Base-by-base conservation (phyloP, 2,113 vertebrate species). In the Trichomycterus rosablanca region DNA sequence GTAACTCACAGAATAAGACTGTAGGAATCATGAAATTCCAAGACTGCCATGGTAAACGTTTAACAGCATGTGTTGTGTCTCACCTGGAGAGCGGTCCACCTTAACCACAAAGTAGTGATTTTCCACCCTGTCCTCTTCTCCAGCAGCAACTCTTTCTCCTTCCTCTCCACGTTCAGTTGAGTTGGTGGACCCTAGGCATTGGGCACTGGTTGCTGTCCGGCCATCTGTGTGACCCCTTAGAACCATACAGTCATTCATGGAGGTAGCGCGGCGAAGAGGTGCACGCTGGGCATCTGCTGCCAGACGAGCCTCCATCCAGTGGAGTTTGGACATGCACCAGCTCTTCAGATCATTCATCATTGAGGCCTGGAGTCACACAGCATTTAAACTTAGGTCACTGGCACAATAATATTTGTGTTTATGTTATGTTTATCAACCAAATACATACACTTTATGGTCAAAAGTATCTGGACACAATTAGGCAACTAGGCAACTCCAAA, bases 261-360 rank as follows among this genome's bases (percentile, higher is more conserved):
- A 91, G n/a, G 89, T 77, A 22, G 79, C 84, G 48, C 82, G 85
- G 67, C 82, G 88, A 54, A 84, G 77, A 62, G 77, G 81, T 15
- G 76, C 77, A 70, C 76, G 44, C 34, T 77, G 70, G 43, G 85
- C 82, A 22, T 95, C 92, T 56, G 88, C 89, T 12, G 86, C 85
- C 68, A 94, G 80, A 59, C 83, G 90, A 35, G 86, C 69, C 77
- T 98, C 94, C 77, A 95, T 84, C 77, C 85, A 90, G 73, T 97
- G 93, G 74, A 98, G 92, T 85, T 94, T 97, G 59, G 95, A 77
- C 79, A 93, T 70, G 76, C 94, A 97, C 95, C 95, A 98, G 66
- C 81, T 90, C 87, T 97, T 98, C 79, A 98, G 82, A 71, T 98
- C 94, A 15, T 81, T 84, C 0, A 92, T 89, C 74, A 96, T 83